A percentile compares a stretch with the other conserved stretches of the same genome.
phyloP scores from a whole-genome alignment of 2,888 invertebrate species.

The Stictocephala bisonia region DNA sequence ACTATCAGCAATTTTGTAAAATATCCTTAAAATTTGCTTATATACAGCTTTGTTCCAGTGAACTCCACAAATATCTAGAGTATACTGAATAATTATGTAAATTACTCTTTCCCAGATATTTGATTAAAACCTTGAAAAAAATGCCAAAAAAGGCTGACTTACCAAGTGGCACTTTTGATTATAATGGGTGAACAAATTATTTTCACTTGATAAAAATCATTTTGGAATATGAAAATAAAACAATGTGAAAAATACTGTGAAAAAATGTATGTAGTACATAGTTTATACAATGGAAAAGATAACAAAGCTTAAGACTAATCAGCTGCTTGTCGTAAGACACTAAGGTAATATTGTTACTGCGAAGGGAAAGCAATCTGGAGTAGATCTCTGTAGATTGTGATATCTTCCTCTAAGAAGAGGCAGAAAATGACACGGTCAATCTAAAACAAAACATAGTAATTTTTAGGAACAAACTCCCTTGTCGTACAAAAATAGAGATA shows the following conservation, averaged over 20 bases:
- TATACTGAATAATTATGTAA: no score
- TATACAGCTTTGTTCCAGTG: no score
- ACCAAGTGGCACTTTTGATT: no score
- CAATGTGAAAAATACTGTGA: not conserved
- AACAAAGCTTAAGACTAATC: not conserved
- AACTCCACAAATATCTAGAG: no score
- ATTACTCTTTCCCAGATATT: no score
- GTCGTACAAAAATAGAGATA: not conserved
- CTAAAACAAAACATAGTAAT: conserved; percentile 62
- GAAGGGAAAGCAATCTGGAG: conserved; percentile 79
- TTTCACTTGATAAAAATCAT: not conserved
- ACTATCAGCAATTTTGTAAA: no score
- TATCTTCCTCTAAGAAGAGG: conserved; percentile 78
- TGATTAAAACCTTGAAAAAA: no score
- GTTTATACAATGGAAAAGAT: not conserved
- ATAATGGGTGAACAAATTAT: no score
- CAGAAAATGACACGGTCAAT: conserved; percentile 85
- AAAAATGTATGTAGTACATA: not conserved
- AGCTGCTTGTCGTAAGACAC: no score
- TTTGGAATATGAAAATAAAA: not conserved
- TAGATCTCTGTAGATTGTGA: conserved; percentile 76
- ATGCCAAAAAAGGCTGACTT: no score
- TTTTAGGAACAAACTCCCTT: not conserved
- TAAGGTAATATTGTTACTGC: no score
- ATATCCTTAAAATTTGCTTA: no score